Percentiles rank a stretch among this genome's conserved stretches.
Conservation (phyloP, 2,797 vertebrate genomes). For the Gallinago solitaria region DNA sequence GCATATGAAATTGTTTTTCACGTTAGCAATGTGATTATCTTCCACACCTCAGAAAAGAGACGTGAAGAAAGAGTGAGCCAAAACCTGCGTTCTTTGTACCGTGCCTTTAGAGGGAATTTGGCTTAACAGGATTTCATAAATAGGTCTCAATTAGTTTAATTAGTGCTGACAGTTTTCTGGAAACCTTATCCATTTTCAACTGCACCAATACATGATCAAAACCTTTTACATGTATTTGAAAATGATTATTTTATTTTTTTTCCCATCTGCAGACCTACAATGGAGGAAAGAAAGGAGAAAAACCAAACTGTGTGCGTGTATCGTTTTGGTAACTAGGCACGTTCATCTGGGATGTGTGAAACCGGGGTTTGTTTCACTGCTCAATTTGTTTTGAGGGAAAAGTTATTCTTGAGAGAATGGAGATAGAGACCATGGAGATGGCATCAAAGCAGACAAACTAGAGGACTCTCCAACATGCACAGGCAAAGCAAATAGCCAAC, state of each 20-base stretch:
- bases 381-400: not conserved
- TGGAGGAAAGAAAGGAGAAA: not conserved
- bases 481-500: not conserved
- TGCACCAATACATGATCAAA: not conserved
- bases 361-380: not conserved
- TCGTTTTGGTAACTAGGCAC: not conserved
- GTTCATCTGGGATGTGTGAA: not conserved
- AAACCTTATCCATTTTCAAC: not conserved
- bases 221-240: not conserved
- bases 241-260: not conserved
- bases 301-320: accelerated
- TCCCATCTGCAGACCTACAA: not conserved
- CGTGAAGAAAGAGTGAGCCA: not conserved
- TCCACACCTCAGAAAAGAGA: not conserved
- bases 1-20: not conserved
- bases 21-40: not conserved
- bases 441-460: not conserved
- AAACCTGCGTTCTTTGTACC: not conserved
- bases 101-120: not conserved
- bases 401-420: not conserved
- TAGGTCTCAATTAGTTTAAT: not conserved
- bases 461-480: not conserved
- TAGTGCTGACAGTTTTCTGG: not conserved
- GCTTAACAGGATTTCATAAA: not conserved
- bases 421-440: not conserved